Conservation (phyloP, 1,140 invertebrate species). For the Caenorhabditis inopinata region DNA sequence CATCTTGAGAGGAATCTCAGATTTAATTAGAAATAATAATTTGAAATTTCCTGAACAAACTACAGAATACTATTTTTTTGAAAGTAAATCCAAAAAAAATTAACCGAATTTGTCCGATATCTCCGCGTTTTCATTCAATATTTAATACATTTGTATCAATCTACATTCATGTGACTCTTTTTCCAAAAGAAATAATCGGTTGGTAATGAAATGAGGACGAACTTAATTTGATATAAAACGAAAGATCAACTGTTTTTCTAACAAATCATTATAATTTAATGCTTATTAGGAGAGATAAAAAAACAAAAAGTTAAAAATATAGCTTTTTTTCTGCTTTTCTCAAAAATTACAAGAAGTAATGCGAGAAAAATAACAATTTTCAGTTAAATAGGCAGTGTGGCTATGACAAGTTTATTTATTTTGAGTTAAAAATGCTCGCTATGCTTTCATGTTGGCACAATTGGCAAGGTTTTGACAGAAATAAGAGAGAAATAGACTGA, state of each 20-base stretch:
- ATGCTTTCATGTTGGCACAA: not conserved
- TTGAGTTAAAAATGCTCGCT: not conserved
- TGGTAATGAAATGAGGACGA: not conserved
- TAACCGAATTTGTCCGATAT: not conserved
- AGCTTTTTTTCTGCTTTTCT: not conserved
- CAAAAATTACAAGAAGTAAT: not conserved
- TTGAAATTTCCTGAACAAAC: too few relatives aligned
- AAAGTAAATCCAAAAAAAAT: not conserved
- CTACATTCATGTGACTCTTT: slow-evolving; percentile 6
- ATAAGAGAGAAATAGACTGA: slow-evolving; percentile 31
- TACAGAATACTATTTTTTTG: too few relatives aligned
- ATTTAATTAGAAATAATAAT: too few relatives aligned
- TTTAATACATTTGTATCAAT: too few relatives aligned
- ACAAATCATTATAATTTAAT: not conserved
- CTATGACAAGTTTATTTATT: not conserved
- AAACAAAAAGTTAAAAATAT: not conserved
- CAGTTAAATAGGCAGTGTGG: too few relatives aligned
- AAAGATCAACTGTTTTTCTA: slow-evolving; percentile 16
- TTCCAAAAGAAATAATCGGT: not conserved
- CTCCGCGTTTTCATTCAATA: not conserved
- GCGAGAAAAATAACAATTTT: not conserved
- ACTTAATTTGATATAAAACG: not conserved
- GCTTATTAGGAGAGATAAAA: not conserved
- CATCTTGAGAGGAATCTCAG: too few relatives aligned
- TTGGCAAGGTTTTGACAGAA: slow-evolving; percentile 20